Conservation (phyloP, 2,797 vertebrate species). For the Rhinatrema bivittatum region DNA sequence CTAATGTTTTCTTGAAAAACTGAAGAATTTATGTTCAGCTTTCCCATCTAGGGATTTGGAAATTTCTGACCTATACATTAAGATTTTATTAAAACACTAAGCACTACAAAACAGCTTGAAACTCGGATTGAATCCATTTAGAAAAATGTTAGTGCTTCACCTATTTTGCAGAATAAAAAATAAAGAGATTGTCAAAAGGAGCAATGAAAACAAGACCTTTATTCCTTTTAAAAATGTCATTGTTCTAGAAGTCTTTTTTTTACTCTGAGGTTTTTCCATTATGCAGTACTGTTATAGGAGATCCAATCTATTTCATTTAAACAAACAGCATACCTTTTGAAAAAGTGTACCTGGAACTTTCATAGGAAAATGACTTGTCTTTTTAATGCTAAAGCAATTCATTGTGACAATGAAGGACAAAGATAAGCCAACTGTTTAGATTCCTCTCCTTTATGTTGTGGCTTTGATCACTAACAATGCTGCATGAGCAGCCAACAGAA, state of each 20-base stretch:
- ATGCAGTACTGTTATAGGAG: slow-evolving; percentile 1
- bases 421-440: slow-evolving; percentile 72
- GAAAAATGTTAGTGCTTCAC: not conserved
- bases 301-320: slow-evolving; percentile 24
- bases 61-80: too few species aligned
- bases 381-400: slow-evolving; percentile 52
- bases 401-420: slow-evolving; percentile 66
- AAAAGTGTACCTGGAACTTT: slow-evolving; percentile 20
- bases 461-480: slow-evolving; percentile 78
- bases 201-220: slow-evolving; percentile 6
- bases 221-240: slow-evolving; percentile 16
- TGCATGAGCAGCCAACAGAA: slow-evolving; percentile 72
- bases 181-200: too few species aligned
- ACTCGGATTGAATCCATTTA: too few species aligned
- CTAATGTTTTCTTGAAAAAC: too few species aligned
- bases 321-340: slow-evolving; percentile 29
- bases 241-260: slow-evolving; percentile 2
- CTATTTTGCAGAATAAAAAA: not conserved
- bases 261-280: too few species aligned
- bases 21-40: too few species aligned
- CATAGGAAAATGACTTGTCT: slow-evolving; percentile 20
- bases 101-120: too few species aligned
- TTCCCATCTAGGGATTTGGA: too few species aligned
- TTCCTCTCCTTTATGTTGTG: slow-evolving; percentile 68
- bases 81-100: too few species aligned